These are phyloP conservation scores for Notechis scutatus DNA, from an alignment of 2,113 vertebrate genomes.

Conservation along the genomic window DNA sequence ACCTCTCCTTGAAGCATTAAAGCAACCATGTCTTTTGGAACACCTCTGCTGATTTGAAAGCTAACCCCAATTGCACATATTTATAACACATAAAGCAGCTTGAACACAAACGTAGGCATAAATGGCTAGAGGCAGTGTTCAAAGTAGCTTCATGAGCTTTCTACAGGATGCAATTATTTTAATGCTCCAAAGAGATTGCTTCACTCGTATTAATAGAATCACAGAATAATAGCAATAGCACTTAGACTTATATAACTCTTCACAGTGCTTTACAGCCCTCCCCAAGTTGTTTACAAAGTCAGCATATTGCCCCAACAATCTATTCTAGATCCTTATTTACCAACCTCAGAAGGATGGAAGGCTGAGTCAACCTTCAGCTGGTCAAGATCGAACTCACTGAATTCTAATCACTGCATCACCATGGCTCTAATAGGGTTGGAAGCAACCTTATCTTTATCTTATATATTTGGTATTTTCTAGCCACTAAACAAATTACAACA, in stretches of 20 bases:
- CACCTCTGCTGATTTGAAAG: neutral
- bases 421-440: neutral
- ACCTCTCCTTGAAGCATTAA: neutral
- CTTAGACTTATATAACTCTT: neutral
- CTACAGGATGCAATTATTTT: neutral
- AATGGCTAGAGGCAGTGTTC: neutral
- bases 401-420: neutral
- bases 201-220: neutral
- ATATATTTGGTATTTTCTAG: neutral
- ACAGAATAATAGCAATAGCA: neutral
- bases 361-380: neutral
- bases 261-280: neutral
- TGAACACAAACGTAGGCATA: neutral
- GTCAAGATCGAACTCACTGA: neutral
- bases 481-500: neutral
- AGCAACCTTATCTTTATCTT: neutral
- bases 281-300: neutral
- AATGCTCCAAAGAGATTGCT: neutral
- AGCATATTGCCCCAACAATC: neutral
- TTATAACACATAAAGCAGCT: neutral
- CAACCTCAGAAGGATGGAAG: neutral
- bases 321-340: neutral
- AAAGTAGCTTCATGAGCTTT: neutral
- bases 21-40: neutral
- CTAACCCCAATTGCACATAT: neutral